phyloP scores from a whole-genome alignment of 2,113 vertebrate genomes.

The Sardina pilchardus region DNA sequence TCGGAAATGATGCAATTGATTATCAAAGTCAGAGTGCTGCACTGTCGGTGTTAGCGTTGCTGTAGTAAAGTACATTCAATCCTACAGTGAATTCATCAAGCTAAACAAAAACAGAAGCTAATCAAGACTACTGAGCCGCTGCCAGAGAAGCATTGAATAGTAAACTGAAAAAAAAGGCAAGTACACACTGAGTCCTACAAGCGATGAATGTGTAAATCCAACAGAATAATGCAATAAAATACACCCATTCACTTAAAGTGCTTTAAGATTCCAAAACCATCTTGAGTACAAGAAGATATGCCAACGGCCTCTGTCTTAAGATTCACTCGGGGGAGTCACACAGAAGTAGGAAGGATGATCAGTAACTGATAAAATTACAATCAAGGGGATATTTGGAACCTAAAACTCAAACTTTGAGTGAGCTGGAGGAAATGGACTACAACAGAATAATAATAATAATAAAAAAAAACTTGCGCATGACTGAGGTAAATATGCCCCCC shows the following conservation, averaged over 20 bases:
- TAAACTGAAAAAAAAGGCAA: not conserved
- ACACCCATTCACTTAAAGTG: conserved; percentile 18
- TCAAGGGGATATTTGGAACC: not conserved
- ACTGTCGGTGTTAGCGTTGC: conserved; percentile 57
- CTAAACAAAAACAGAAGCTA: conserved; percentile 52
- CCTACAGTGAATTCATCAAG: conserved; percentile 51
- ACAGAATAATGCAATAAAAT: not conserved
- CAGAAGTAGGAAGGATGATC: not conserved
- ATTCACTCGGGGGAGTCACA: not conserved
- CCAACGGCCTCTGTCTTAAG: not conserved
- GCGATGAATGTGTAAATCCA: not conserved
- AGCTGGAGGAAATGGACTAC: not conserved
- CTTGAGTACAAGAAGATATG: not conserved
- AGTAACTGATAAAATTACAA: not conserved
- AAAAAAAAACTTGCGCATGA: not conserved
- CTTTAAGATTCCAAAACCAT: not conserved
- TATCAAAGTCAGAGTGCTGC: conserved; percentile 33
- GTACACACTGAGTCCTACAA: not conserved
- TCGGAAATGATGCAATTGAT: conserved; percentile 51
- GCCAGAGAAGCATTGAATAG: conserved; percentile 25
- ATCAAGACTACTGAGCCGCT: conserved; percentile 42
- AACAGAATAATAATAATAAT: not conserved
- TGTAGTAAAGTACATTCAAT: conserved; percentile 69
- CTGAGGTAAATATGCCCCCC: not conserved
- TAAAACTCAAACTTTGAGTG: not conserved